Evolutionary conservation across 2,888 invertebrate species (phyloP), one percentile per base, ranked within the genome.

Genomic region (Drosophila maculinotata): DNA sequence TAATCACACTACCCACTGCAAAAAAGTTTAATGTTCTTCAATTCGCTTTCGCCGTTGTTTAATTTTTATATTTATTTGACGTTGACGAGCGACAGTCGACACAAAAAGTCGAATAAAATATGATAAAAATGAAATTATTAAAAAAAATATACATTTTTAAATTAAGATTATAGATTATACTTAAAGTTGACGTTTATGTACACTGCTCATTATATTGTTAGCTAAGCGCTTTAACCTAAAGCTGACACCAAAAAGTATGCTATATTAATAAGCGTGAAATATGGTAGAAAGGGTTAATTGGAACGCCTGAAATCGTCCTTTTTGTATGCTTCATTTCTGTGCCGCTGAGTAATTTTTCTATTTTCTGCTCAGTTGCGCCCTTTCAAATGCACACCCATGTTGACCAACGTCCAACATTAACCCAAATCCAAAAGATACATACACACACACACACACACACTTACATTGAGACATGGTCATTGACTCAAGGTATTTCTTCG

Each of bases 281-380:
- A 6, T 6, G 17, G 9, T 0, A 17, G 54, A 64, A 59, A 41
- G 54, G 6, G 41, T 47, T 57, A 28, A 6, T 10, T 15, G 70
- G 70, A 69, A 73, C 65, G 49, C 28, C 47, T 25, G 15, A 49
- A 54, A 38, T 41, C 59, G 53, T 71, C 45, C 58, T 39, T 72
- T 63, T 59, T 47, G 45, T 39, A 26, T 20, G 52, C 44, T 62
- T 69, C 31, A 48, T 51, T 64, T 52, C 14, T 69, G 41, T 74
- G 59, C 49, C 65, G 65, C 54, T 80, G 75, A 79, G 83, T 81
- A 78, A 84, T 80, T 82, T 87, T 82, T 81, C 79, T 85, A 82
- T 83, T 87, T 83, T 83, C 85, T 78, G 82, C 87, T 84, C 79
- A 84, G 73, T 79, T 85, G 79, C 85, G 63, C 68, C 74, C 67